phyloP scores from a whole-genome alignment of 2,797 vertebrate genomes.

The Melanogrammus aeglefinus region DNA sequence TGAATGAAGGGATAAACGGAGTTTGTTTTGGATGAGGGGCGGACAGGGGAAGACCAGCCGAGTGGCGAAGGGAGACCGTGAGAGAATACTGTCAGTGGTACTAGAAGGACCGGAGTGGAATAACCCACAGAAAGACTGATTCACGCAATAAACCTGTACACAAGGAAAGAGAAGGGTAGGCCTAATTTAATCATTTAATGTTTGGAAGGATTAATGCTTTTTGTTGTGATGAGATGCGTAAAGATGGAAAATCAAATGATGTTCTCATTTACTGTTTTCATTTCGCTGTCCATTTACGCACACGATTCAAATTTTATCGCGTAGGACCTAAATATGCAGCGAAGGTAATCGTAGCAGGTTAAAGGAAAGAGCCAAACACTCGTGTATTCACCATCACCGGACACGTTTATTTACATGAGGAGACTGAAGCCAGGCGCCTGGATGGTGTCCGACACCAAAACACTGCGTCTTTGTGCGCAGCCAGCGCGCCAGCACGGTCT shows the following conservation, averaged over 20 bases:
- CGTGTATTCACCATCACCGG: not conserved
- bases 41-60: conserved; percentile 9
- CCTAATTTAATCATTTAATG: not conserved
- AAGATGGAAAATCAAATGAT: not conserved
- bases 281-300: no score
- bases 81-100: conserved; percentile 37
- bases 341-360: not conserved
- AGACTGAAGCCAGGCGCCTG: conserved; percentile 38
- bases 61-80: conserved; percentile 35
- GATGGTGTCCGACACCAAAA: conserved; percentile 40
- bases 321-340: no score
- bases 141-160: not conserved
- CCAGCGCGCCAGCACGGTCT: conserved; percentile 47
- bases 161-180: not conserved
- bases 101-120: conserved; percentile 31
- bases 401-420: conserved; percentile 35
- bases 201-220: not conserved
- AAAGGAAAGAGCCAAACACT: not conserved
- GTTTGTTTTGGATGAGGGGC: conserved; percentile 65
- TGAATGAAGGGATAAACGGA: conserved; percentile 55
- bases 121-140: conserved; percentile 6
- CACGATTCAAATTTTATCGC: no score
- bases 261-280: no score
- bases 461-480: conserved; percentile 74
- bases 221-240: not conserved